phyloP scores from a whole-genome alignment of 2,113 vertebrate genomes.

The Sula dactylatra region DNA sequence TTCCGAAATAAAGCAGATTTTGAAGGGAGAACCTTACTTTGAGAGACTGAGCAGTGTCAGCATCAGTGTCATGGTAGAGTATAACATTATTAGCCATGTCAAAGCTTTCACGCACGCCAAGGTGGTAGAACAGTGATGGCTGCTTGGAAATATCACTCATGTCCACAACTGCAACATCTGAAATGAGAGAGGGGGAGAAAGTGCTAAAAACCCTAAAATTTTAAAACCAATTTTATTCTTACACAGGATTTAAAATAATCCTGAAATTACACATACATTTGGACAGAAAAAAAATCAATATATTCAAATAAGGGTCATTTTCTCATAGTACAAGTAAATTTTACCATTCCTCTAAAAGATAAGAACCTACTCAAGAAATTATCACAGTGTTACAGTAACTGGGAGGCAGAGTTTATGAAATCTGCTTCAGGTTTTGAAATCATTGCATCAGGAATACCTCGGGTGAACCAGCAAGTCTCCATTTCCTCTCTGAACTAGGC shows the following conservation, averaged over 20 bases:
- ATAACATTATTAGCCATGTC: constrained; percentile 96
- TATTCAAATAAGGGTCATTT: not conserved
- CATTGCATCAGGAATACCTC: not conserved
- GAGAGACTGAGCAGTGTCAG: constrained; percentile 86
- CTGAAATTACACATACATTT: not conserved
- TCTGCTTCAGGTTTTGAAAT: not conserved
- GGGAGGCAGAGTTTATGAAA: not conserved
- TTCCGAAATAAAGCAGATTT: not conserved
- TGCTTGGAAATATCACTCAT: constrained; percentile 92
- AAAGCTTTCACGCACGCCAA: constrained; percentile 94
- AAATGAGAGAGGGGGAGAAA: not conserved
- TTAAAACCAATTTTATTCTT: not conserved
- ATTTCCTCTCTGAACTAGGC: not conserved
- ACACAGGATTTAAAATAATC: not conserved
- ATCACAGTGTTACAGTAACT: not conserved
- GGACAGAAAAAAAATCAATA: not conserved
- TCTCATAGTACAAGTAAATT: not conserved
- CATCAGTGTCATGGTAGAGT: constrained; percentile 89
- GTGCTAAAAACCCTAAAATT: not conserved
- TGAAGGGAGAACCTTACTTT: constrained; percentile 79
- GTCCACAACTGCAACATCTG: constrained; percentile 95
- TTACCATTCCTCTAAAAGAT: not conserved
- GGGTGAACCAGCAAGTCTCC: not conserved
- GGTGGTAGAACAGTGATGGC: constrained; percentile 92
- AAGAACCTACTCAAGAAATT: not conserved